phyloP scores from a whole-genome alignment of 92 coral and sea anemone genomes.

The Isaurus tuberculatus region DNA sequence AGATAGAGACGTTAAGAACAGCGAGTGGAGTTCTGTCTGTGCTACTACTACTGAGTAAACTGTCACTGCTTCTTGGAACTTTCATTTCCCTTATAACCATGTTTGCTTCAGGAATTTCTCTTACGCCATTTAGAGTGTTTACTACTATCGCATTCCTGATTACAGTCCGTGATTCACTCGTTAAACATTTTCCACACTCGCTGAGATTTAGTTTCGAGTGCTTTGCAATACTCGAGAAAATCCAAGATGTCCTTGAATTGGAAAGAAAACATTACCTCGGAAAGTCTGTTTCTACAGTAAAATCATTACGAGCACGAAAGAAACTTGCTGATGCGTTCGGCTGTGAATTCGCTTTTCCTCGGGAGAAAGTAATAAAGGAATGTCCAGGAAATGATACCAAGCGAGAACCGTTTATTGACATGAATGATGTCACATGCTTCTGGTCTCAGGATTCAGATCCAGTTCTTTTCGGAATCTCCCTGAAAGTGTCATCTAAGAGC shows the following conservation, averaged over 20 bases:
- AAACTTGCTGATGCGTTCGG: conserved; percentile 38
- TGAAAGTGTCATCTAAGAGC: conserved; percentile 32
- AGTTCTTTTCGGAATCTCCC: conserved; percentile 25
- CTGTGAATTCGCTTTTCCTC: conserved; percentile 17
- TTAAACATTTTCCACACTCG: conserved; percentile 1
- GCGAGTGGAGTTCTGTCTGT: conserved; percentile 31
- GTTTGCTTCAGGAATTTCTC: conserved; percentile 10
- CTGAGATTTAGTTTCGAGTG: conserved; percentile 36
- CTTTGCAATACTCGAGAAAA: conserved; percentile 19
- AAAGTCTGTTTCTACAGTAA: conserved; percentile 15
- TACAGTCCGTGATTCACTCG: background rate
- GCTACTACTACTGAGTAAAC: conserved; percentile 22
- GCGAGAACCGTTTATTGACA: background rate
- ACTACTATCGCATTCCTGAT: background rate
- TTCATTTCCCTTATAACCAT: conserved; percentile 40
- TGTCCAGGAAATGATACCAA: background rate
- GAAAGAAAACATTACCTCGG: conserved; percentile 34
- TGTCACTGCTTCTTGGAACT: conserved; percentile 29
- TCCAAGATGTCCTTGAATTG: conserved; percentile 20
- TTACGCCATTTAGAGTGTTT: background rate
- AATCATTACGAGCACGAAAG: conserved; percentile 40
- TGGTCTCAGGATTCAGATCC: conserved; percentile 41
- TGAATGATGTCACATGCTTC: conserved; percentile 27
- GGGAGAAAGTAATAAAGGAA: conserved; percentile 19
- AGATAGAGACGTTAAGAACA: conserved; percentile 29